phyloP scores from a whole-genome alignment of 2,113 vertebrate genomes.

The Ciconia maguari region DNA sequence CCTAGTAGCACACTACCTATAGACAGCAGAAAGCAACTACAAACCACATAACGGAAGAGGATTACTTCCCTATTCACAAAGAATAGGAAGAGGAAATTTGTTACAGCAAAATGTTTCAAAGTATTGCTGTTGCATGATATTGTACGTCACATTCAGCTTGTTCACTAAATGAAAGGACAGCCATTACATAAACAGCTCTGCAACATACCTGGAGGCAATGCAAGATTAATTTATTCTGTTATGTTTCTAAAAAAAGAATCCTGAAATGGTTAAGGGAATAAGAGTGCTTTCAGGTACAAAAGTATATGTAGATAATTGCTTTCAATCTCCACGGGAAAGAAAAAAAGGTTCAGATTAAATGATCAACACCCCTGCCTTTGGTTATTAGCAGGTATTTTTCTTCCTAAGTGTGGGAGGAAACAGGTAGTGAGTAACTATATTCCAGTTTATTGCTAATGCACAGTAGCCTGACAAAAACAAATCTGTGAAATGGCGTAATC shows the following conservation, averaged over 20 bases:
- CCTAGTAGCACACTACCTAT: not conserved
- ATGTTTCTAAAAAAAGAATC: not conserved
- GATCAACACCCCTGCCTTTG: not conserved
- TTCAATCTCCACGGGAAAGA: not conserved
- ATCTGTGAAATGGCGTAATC: constrained; percentile 8
- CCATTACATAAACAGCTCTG: not conserved
- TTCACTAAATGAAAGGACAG: not conserved
- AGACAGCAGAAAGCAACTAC: not conserved
- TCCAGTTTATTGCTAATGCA: constrained; percentile 1
- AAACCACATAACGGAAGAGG: not conserved
- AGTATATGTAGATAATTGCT: not conserved
- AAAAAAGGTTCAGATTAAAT: not conserved
- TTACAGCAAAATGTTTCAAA: not conserved
- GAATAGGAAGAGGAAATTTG: not conserved
- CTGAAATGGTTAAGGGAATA: not conserved
- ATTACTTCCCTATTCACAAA: not conserved
- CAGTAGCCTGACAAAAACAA: not conserved
- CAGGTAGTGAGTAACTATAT: not conserved
- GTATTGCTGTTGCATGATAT: not conserved
- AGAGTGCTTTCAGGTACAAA: not conserved
- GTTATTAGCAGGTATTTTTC: constrained; percentile 19
- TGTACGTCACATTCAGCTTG: not conserved
- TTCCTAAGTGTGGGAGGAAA: not conserved
- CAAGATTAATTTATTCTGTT: not conserved
- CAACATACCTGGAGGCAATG: not conserved